phyloP scores from a whole-genome alignment of 1,140 invertebrate genomes.

The Ectropis grisescens region DNA sequence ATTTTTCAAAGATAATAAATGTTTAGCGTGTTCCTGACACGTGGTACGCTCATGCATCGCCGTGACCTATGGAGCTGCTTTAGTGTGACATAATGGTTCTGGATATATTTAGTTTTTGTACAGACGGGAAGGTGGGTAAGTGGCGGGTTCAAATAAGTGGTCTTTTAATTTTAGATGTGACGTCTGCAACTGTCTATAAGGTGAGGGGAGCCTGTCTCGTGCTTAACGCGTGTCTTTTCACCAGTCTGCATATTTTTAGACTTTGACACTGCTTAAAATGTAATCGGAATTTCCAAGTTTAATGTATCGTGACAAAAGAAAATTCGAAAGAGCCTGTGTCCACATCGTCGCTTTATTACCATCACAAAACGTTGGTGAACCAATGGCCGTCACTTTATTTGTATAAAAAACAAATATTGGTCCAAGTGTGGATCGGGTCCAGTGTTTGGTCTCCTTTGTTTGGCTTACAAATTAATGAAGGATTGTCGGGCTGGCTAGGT shows the following conservation, averaged over 20 bases:
- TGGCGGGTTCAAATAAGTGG: slow-evolving; percentile 65
- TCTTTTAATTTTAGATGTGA: slow-evolving; percentile 66
- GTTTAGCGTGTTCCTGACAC: slow-evolving; percentile 68
- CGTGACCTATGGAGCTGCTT: slow-evolving; percentile 68
- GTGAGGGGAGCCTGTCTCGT: slow-evolving; percentile 60
- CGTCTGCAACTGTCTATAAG: slow-evolving; percentile 42
- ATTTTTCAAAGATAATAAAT: slow-evolving; percentile 67
- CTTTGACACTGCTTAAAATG: slow-evolving; percentile 3
- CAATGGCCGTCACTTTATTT: slow-evolving; percentile 55
- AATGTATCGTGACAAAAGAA: slow-evolving; percentile 11
- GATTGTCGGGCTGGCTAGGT: slow-evolving; percentile 38
- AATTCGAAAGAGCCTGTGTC: slow-evolving; percentile 23
- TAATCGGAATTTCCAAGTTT: background rate
- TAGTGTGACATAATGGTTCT: slow-evolving; percentile 62
- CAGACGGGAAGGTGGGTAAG: slow-evolving; percentile 62
- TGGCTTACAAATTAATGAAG: slow-evolving; percentile 55
- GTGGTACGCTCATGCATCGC: slow-evolving; percentile 49
- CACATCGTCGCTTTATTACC: slow-evolving; percentile 50
- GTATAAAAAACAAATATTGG: slow-evolving; percentile 63
- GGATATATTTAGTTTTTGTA: slow-evolving; percentile 68
- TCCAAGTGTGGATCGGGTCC: slow-evolving; percentile 54
- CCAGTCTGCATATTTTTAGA: slow-evolving; percentile 9
- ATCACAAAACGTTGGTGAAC: slow-evolving; percentile 49
- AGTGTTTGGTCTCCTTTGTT: slow-evolving; percentile 42
- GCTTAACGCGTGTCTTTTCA: slow-evolving; percentile 53